Evolutionary conservation across 2,888 invertebrate species (phyloP), one percentile per base, ranked within the genome.

Genomic region (Epistrophella euchroma): DNA sequence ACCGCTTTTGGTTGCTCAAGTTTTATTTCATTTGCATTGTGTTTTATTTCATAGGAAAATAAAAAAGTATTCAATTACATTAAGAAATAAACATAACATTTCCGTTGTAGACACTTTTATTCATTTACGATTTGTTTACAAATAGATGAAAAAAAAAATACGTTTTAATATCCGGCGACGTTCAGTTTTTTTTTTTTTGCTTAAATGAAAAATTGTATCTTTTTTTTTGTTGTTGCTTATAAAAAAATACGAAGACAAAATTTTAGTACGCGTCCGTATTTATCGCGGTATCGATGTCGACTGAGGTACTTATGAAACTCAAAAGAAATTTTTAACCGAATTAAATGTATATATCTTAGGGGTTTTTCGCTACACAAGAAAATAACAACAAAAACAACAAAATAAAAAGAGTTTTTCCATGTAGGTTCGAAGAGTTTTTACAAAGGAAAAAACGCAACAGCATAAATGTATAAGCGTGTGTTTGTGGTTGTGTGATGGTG

Each of bases 301-400:
- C 86, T 86, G 86, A 86, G 82, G 77, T 82, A 86, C 82, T 86
- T 82, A 82, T 82, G 82, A 82, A 82, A 86, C 77, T 82, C 64
- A 82, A 86, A 86, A 86, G 86, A 86, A 86, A 86, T 86, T 86
- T 71, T 86, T 86, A 86, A 86, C 82, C 86, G 74, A 86, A 86
- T 52, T 86, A 47, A 66, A 82, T 82, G 82, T 86, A 32, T 32
- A 32, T 32, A 86, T 82, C 86, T 86, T 82, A 77, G 82, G 78
- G 82, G 70, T 82, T 77, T 58, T 82, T 56, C 50, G 77, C 74
- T 78, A 74, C 71, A 28, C 66, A 78, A 66, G 52, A 74, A 74
- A 64, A 64, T 64, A 64, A 25, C 32, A 32, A 32, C 32, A 32
- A 6, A 6, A 52, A 13, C 37, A 37, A 68, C 35, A 10, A 52